Base-by-base conservation (phyloP, 2,113 vertebrate species). In the Rhizomys pruinosus region DNA sequence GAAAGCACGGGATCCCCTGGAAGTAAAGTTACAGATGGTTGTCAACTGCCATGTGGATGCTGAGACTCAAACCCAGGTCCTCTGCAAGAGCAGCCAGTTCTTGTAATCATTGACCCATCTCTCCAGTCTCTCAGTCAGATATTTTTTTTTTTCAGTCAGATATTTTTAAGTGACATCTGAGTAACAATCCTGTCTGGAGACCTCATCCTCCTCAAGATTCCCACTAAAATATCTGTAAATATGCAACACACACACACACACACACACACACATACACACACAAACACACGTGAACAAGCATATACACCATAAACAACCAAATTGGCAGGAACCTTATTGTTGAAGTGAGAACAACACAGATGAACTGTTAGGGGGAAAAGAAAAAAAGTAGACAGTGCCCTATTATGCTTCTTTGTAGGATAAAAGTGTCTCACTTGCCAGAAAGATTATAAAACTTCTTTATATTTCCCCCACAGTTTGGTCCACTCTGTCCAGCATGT, bases 161-260 rank as follows among this genome's bases (percentile, higher is more conserved):
- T 52, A 52, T 52, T 52, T 6, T 52, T 27, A 64, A 84, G 73
- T 92, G 29, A 72, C 29, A 87, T 91, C 86, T 78, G 57, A 32
- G 61, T 93, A 93, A 68, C 47, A 81, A 72, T 82, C 74, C 72
- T 69, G n/a, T 80, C 64, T 84, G 42, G 13, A 87, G 42, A 89
- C 61, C 76, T 52, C 39, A 94, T 89, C 74, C 39, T 90, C 55
- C 42, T n/a, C n/a, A n/a, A 82, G 55, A 68, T 85, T 87, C 32
- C 39, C 91, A 78, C 87, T 73, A 93, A 92, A 95, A 93, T 88
- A 72, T 88, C 78, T 93, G 47, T 77, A 52, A 92, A 94, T 55
- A 88, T 77, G 74, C 20, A 93, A 42, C 16, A 89, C 19, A 78
- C 52, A 57, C 29, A 81, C 12, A 63, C 8, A 69, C 64, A 69